Base-by-base conservation (phyloP, 2,888 invertebrate genomes). In the Orthosia incerta region DNA sequence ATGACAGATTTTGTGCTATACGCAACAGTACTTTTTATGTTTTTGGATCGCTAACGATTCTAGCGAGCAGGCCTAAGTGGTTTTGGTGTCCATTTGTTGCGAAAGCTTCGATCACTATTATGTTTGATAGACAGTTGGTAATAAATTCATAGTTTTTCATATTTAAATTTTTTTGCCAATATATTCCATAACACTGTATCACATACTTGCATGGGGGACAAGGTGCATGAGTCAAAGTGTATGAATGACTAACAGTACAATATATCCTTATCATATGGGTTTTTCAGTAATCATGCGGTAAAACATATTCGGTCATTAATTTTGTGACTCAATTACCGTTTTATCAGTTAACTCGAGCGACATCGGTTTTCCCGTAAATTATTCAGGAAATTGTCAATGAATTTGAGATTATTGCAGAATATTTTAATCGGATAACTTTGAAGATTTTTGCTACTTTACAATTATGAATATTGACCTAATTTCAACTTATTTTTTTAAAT, bases 181-280 rank as follows among this genome's bases (percentile, higher is more conserved):
- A 83, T 82, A 88, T 86, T 89, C 85, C 88, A 89, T 80, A 88
- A 77, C 81, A 84, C 84, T 87, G 75, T 67, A 72, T 75, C 18
- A 79, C 61, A 71, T 67, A 71, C 71, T 83, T 79, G 82, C 82
- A 86, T 73, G 79, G 79, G 66, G 26, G 45, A 18, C 68, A 59
- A 73, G 46, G 79, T 83, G 84, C 69, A 80, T 77, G 75, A 74
- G 56, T 59, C 55, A 76, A 69, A 74, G n/a, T 18, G 4, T 59
- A 62, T 71, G 55, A 81, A 82, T 64, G 31, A 79, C n/a, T 67
- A 68, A 79, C 75, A 69, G 78, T 67, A 61, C 26, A 13, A n/a
- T 50, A 50, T 31, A 50, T n/a, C 7, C 11, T 23, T 63, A 31
- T 45, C 13, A 45, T 20, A 9, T 23, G 48, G 9, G 4, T 18